Conservation (phyloP, 2,888 invertebrate genomes). For the Drosophila fungiperda region DNA sequence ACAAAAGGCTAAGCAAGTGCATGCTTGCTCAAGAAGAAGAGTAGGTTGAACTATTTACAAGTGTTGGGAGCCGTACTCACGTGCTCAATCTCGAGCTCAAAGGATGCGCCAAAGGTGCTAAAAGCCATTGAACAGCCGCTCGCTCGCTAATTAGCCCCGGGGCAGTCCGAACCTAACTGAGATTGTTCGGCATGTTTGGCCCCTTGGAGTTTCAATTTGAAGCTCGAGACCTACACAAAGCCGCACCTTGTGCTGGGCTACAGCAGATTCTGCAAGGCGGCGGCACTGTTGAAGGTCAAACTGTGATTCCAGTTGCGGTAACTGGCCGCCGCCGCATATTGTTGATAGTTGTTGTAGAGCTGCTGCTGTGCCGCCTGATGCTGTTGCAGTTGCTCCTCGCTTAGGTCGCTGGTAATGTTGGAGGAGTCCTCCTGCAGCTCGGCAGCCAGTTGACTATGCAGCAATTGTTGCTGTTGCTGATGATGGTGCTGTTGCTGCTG, state of each 20-base stretch:
- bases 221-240: conserved; percentile 48
- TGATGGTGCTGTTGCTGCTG: conserved; percentile 72
- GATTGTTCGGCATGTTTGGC: not conserved
- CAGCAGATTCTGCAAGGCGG: conserved; percentile 82
- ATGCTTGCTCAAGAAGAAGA: conserved; percentile 37
- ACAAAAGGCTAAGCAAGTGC: conserved; percentile 55
- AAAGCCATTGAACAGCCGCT: conserved; percentile 68
- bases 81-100: conserved; percentile 55
- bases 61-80: conserved; percentile 65
- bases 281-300: conserved; percentile 81
- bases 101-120: conserved; percentile 77
- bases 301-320: conserved; percentile 83
- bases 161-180: conserved; percentile 10
- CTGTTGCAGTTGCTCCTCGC: conserved; percentile 82
- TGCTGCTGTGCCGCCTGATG: conserved; percentile 81
- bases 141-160: conserved; percentile 63
- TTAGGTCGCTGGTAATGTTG: conserved; percentile 82
- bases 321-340: conserved; percentile 81
- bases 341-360: conserved; percentile 82
- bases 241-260: conserved; percentile 73
- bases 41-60: conserved; percentile 61
- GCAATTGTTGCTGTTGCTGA: conserved; percentile 70
- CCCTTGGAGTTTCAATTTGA: not conserved
- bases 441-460: conserved; percentile 76
- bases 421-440: conserved; percentile 81